Conservation (phyloP, 1,140 invertebrate genomes). For the Diorhabda sublineata region DNA sequence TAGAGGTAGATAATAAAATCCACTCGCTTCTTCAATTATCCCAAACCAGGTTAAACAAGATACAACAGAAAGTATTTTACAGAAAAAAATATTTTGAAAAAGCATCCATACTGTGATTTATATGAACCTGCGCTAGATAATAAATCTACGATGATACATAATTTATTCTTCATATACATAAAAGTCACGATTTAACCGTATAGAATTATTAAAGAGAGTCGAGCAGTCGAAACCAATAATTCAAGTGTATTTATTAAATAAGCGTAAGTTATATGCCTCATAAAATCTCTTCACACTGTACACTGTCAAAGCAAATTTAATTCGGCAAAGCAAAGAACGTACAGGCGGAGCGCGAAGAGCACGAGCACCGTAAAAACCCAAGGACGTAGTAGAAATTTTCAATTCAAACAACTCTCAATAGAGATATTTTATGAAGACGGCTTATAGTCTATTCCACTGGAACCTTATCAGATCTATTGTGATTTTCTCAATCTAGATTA, state of each 20-base stretch:
- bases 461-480: too few species aligned
- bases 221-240: constrained; percentile 5
- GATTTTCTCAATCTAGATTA: too few species aligned
- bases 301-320: constrained; percentile 16
- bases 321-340: constrained; percentile 9
- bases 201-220: constrained; percentile 2
- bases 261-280: constrained; percentile 6
- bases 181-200: background rate
- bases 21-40: too few species aligned
- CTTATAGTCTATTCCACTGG: too few species aligned
- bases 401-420: too few species aligned
- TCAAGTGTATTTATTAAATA: constrained; percentile 15
- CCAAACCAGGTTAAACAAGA: too few species aligned
- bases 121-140: background rate
- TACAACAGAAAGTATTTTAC: too few species aligned
- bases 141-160: constrained; percentile 1
- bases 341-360: background rate
- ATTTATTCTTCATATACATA: constrained; percentile 1
- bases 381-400: too few species aligned
- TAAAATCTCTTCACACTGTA: constrained; percentile 9
- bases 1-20: too few species aligned
- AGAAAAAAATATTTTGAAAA: too few species aligned
- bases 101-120: too few species aligned
- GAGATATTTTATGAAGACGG: too few species aligned
- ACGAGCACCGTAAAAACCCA: background rate